Evolutionary conservation across 2,113 vertebrate species (phyloP), one percentile per base, ranked within the genome.

Genomic region (Eptatretus burgeri): DNA sequence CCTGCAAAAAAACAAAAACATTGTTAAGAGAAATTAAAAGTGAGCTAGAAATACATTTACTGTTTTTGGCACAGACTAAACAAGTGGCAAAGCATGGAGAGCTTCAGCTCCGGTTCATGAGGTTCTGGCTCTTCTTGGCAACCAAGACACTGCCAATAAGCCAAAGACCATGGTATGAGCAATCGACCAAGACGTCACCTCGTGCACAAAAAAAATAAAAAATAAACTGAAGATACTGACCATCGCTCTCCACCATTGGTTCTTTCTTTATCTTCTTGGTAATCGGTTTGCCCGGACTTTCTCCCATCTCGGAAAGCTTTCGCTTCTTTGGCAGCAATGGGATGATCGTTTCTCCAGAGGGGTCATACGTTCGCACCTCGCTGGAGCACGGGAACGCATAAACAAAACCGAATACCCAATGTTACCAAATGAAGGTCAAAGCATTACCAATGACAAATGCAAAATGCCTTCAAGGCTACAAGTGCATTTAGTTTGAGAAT

Each of bases 311-410:
- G 66, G 86, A 80, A 64, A 84, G 76, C 73, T 87, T 93, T 68
- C 86, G 82, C 73, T 96, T 98, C 70, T 80, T 93, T 52, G 86
- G 77, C 49, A 72, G 78, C 50, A 79, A 70, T 50, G 88, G 83
- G 60, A 96, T 78, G 0, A 85, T 93, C 0, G 89, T 87, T 64
- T 96, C 91, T 3, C 79, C 83, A 18, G 86, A 93, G 1, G 88
- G 85, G 67, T 94, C 86, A 1, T 86, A 98, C 3, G 81, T 66
- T 71, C 76, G 84, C 64, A 98, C 70, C 69, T 93, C 85, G 5
- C 91, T 98, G 71, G 27, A 27, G 19, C 20, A 12, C 12, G 17
- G 51, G 52, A 56, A 63, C 19, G 19, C 20, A 20, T 16, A 49
- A n/a, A 18, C 14, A 13, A n/a, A n/a, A 60, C n/a, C n/a, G n/a